A percentile compares a stretch with the other conserved stretches of the same genome.
phyloP scores from a whole-genome alignment of 2,797 vertebrate genomes.

The Poecilia picta region DNA sequence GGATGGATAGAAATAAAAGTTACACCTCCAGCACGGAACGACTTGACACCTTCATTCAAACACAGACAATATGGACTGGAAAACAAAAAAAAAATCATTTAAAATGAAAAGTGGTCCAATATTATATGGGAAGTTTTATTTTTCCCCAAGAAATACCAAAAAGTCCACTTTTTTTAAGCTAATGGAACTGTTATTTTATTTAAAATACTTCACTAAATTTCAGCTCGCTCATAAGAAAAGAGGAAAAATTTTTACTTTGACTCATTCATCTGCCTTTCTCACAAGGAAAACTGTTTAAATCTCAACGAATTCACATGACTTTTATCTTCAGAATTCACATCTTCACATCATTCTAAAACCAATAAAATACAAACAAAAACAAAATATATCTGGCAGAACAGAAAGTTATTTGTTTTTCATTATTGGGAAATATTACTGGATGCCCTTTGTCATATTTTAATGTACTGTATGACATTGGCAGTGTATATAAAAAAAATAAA shows the following conservation, averaged over 20 bases:
- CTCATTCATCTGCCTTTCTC: background rate
- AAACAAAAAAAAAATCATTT: slow-evolving; percentile 52
- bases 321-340: slow-evolving; percentile 47
- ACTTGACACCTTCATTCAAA: slow-evolving; percentile 21
- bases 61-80: slow-evolving; percentile 41
- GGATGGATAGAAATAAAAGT: slow-evolving; percentile 49
- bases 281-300: background rate
- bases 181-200: slow-evolving; percentile 7
- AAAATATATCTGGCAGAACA: background rate
- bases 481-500: background rate
- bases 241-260: background rate
- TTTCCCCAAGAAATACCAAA: slow-evolving; percentile 17
- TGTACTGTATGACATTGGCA: background rate
- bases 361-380: slow-evolving; percentile 13
- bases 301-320: slow-evolving; percentile 1
- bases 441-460: background rate
- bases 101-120: slow-evolving; percentile 35
- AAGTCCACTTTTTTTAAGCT: slow-evolving; percentile 14
- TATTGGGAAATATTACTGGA: background rate
- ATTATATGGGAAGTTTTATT: slow-evolving; percentile 34
- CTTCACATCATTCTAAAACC: slow-evolving; percentile 6
- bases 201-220: slow-evolving; percentile 5
- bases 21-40: slow-evolving; percentile 39
- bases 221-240: slow-evolving; percentile 13
- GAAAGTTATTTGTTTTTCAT: background rate